These are phyloP conservation scores for Ibidorhyncha struthersii DNA, from an alignment of 2,113 vertebrate species.

Conservation along the genomic window DNA sequence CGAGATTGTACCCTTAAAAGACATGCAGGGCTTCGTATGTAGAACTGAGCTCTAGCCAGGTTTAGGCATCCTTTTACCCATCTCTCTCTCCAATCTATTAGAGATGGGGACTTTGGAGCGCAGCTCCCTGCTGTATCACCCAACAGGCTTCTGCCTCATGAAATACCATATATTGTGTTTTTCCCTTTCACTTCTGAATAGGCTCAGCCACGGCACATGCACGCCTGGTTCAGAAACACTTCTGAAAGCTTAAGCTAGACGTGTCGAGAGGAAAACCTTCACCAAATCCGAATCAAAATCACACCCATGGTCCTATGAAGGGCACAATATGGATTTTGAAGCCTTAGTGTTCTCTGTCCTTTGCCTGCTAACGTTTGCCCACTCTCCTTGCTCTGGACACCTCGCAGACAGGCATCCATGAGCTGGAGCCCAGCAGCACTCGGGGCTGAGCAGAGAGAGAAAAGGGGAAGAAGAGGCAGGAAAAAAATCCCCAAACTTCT, in stretches of 20 bases:
- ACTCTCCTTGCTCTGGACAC: not conserved
- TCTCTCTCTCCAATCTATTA: not conserved
- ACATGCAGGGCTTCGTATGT: not conserved
- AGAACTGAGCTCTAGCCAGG: not conserved
- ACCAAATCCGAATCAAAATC: not conserved
- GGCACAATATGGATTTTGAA: not conserved
- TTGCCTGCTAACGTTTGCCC: not conserved
- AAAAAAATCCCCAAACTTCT: fast-evolving
- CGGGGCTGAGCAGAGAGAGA: not conserved
- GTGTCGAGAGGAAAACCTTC: not conserved
- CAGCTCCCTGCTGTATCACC: not conserved
- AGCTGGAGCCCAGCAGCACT: not conserved
- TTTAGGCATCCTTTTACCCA: not conserved
- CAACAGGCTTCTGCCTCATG: not conserved
- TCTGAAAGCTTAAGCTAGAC: not conserved
- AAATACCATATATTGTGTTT: not conserved
- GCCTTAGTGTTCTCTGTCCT: not conserved
- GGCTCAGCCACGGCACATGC: not conserved
- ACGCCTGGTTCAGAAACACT: not conserved
- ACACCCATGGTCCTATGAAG: not conserved
- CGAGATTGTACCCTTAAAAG: not conserved
- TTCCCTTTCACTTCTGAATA: not conserved
- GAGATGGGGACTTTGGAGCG: not conserved
- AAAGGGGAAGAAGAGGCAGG: not conserved
- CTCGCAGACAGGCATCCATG: not conserved